Base-by-base conservation (phyloP, 2,797 vertebrate species). In the Aplochiton taeniatus region DNA sequence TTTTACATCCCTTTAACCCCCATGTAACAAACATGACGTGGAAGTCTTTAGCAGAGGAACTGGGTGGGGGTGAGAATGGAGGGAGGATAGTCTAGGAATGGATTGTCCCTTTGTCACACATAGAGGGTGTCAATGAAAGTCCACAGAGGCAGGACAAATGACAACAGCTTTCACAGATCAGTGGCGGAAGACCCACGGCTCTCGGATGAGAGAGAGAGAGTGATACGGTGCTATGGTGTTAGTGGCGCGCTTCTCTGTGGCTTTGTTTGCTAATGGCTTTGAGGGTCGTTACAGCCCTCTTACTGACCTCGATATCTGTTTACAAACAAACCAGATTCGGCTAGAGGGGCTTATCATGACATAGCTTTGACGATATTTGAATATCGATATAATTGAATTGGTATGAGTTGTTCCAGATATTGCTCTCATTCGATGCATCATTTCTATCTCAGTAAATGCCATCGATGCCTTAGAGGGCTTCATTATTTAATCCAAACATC, bases 241-340 rank as follows among this genome's bases (percentile, higher is more conserved):
- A 52, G 43, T 61, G 46, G n/a, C 16, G 18, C 10, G 44, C 51
- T 16, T 17, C 60, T 50, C 16, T 52, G 52, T 20, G 66, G 65
- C 79, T 82, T 65, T 88, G 85, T 88, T 83, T 86, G 83, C 73
- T 80, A 82, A 85, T 79, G 66, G 77, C 68, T 81, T 56, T 45
- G 31, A 31, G 31, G 68, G 50, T 11, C 41, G 61, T 61, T 67
- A 75, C 69, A 65, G 12, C 54, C 74, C 78, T 61, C 59, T 17
- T 46, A 57, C n/a, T 11, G 9, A 57, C 61, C 63, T 55, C 10
- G 60, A 55, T 14, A 56, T 65, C 69, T 81, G 74, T 86, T 73
- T 81, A 79, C 74, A 76, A 78, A 83, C 42, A 43, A 73, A 55
- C n/a, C 63, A 17, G 1, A n/a, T 2, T 47, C 53, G 49, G 17